These are phyloP conservation scores for Choristoneura fumiferana DNA, from an alignment of 1,140 invertebrate species.

Conservation along the genomic window DNA sequence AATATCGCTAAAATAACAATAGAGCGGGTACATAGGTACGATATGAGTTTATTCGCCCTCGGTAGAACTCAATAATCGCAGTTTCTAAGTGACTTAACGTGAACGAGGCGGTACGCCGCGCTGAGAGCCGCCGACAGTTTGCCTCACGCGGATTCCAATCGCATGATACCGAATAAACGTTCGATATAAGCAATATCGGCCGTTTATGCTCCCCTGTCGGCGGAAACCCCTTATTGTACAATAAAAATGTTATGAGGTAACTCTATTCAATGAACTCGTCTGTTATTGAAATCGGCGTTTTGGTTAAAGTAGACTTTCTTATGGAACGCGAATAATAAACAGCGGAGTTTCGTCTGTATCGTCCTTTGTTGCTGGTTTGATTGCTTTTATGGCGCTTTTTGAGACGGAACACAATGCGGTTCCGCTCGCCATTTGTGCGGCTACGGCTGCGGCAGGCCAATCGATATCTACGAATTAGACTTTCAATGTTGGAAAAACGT, in stretches of 20 bases:
- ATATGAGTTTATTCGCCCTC: conserved; percentile 36
- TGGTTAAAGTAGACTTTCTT: conserved; percentile 59
- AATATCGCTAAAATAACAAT: conserved; percentile 28
- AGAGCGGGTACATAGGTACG: conserved; percentile 15
- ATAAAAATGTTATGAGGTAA: conserved; percentile 76
- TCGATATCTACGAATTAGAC: conserved; percentile 4
- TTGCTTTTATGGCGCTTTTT: conserved; percentile 48
- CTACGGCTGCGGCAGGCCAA: background rate
- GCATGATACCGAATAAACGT: conserved; percentile 35
- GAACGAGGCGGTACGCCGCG: conserved; percentile 31
- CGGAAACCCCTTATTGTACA: conserved; percentile 64
- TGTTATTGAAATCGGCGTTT: conserved; percentile 69
- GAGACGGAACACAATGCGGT: conserved; percentile 13
- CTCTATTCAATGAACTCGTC: conserved; percentile 68
- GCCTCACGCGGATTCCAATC: conserved; percentile 21
- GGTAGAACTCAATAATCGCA: conserved; percentile 52
- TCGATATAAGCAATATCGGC: conserved; percentile 53
- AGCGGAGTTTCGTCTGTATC: conserved; percentile 42
- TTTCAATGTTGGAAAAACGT: conserved; percentile 13
- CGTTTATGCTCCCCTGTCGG: conserved; percentile 47
- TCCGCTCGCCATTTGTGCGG: conserved; percentile 13
- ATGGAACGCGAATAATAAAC: conserved; percentile 53
- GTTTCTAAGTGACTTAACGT: conserved; percentile 54
- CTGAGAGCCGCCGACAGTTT: conserved; percentile 11
- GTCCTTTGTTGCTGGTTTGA: conserved; percentile 52